These are phyloP conservation scores for Marisa cornuarietis DNA, from an alignment of 1,140 invertebrate species.

Conservation along the genomic window DNA sequence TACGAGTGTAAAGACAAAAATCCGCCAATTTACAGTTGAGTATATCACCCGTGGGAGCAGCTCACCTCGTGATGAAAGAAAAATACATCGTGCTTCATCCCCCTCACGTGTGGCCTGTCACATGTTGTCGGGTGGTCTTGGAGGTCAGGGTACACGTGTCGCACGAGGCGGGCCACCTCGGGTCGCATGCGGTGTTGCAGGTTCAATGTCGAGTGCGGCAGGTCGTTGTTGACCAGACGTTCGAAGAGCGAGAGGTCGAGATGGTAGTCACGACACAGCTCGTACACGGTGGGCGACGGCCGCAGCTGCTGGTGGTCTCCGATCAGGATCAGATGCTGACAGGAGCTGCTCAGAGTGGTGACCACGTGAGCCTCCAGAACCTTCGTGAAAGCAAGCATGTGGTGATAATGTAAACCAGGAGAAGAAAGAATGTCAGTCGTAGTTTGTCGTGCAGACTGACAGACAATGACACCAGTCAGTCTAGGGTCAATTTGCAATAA, in stretches of 20 bases:
- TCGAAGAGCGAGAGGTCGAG: slow-evolving; percentile 65
- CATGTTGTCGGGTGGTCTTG: slow-evolving; percentile 53
- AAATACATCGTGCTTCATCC: slow-evolving; percentile 59
- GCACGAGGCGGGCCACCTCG: slow-evolving; percentile 64
- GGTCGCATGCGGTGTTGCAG: slow-evolving; percentile 50
- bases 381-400: neutral
- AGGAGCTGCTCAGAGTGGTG: slow-evolving; percentile 70
- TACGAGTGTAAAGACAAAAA: neutral
- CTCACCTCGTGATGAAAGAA: slow-evolving; percentile 59
- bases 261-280: slow-evolving; percentile 17
- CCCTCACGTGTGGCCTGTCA: slow-evolving; percentile 51
- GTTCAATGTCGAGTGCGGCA: slow-evolving; percentile 54
- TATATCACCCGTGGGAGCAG: neutral
- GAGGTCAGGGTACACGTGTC: slow-evolving; percentile 63
- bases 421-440: no score
- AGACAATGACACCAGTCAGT: no score
- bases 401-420: no score
- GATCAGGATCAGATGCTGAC: slow-evolving; percentile 83
- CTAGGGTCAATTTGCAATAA: no score
- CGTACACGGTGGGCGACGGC: slow-evolving; percentile 60
- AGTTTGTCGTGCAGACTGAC: no score
- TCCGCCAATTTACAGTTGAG: no score
- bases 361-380: slow-evolving; percentile 22
- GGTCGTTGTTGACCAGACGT: slow-evolving; percentile 46
- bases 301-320: slow-evolving; percentile 74